Percentiles rank a stretch among this genome's conserved stretches.
Evolutionary conservation across 2,888 invertebrate genomes (phyloP).

Genomic region (Dolichopus griseipennis): DNA sequence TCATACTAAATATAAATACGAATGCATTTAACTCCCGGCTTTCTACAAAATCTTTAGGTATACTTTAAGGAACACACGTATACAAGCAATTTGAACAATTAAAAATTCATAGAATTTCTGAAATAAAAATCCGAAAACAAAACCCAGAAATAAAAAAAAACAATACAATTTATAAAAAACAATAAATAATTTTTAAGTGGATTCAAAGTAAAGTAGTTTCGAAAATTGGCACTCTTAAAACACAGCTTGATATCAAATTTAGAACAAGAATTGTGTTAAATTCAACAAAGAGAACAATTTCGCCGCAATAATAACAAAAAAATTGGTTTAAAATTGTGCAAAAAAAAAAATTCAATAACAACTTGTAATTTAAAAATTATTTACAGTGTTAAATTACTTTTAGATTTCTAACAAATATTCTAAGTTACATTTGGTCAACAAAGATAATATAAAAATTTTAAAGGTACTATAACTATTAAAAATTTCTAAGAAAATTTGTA

Average conservation of each 20-base stretch:
- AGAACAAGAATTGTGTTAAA: background rate
- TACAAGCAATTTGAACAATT: no score
- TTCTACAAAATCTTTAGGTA: background rate
- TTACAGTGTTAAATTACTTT: no score
- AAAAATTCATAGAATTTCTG: no score
- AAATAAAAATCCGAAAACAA: background rate
- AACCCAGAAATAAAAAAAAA: background rate
- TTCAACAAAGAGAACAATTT: background rate
- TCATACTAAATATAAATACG: no score
- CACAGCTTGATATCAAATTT: background rate
- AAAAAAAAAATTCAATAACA: no score
- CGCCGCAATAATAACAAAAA: constrained; percentile 3
- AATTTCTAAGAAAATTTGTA: no score
- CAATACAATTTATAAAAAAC: background rate
- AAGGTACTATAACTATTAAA: no score
- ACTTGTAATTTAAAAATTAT: background rate
- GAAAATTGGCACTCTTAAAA: background rate
- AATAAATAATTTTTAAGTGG: background rate
- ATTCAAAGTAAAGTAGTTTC: background rate
- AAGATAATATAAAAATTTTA: no score
- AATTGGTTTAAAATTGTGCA: background rate
- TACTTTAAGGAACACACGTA: background rate
- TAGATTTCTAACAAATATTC: no score
- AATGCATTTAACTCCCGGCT: no score
- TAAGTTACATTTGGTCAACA: no score